Base-by-base conservation (phyloP, 2,888 invertebrate genomes). In the Teleogryllus oceanicus region DNA sequence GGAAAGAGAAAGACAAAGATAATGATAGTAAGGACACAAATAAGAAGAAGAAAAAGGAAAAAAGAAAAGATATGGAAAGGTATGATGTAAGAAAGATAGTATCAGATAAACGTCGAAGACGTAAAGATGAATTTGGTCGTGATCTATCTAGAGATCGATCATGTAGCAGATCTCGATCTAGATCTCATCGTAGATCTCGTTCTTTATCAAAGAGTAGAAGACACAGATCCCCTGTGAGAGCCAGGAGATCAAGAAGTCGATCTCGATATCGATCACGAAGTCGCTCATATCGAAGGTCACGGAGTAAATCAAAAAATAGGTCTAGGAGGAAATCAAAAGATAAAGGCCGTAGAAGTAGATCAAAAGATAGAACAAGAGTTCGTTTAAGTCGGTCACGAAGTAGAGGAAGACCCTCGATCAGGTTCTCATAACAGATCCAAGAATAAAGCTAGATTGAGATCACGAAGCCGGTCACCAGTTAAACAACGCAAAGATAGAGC, bases 31-130 rank as follows among this genome's bases (percentile, higher is more conserved):
- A 87, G 87, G 49, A 81, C 75, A 82, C 85, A 84, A 80, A 89
- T 88, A 50, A 87, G 87, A 83, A 84, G 82, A 88, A 88, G 81
- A 89, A 88, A 83, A 89, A 89, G 82, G 90, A 91, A 80, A 94
- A 92, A 84, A 89, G 94, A 20, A 93, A 94, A 85, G 95, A 96
- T 84, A 87, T 96, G 78, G 94, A 93, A 84, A 90, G 96, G 4
- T 96, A 96, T 86, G 93, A 95, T 88, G 95, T 96, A 13, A 89
- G 96, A 75, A 92, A 93, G 82, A 88, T 96, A 74, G 92, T 96
- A 12, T 90, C 92, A 10, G 93, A 93, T 82, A 92, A 92, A 0
- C 84, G 85, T 77, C 88, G 90, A 81, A 88, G 89, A 62, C 88
- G 90, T 80, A 94, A 93, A 86, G 94, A 95, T 87, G 91, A 93